Base-by-base conservation (phyloP, 1,140 invertebrate genomes). In the Monomorium pharaonis region DNA sequence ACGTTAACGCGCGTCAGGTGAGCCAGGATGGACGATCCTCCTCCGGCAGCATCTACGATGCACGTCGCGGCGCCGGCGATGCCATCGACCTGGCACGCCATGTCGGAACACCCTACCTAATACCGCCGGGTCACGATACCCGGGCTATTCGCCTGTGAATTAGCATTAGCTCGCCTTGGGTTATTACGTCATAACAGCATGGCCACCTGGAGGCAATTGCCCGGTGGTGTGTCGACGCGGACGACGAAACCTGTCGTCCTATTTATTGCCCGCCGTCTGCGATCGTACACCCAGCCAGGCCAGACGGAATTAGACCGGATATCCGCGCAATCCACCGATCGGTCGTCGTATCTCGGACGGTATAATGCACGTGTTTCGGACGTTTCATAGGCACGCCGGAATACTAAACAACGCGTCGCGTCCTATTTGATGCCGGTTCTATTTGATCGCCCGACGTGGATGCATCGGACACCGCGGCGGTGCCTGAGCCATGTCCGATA, bases 171-270 rank as follows among this genome's bases (percentile, higher is more conserved):
- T 92, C 86, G 92, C 90, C 89, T 87, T 86, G 88, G 91, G 91
- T 93, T 93, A 93, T 93, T 92, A 93, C 90, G 92, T 92, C 92
- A 93, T 93, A 93, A 93, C 92, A 83, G 89, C 74, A 89, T 63
- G 80, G 83, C 90, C 92, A 92, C 91, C 92, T 92, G 92, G 91
- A 92, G 84, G 91, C 89, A 92, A 92, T 92, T 90, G 90, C 88
- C 90, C 74, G 86, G 42, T 49, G 42, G 60, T 77, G 60, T 77
- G 72, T 47, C 62, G 84, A 76, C 51, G 70, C 87, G 76, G 42
- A 70, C 86, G 85, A 89, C 49, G 87, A 89, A 88, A 92, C 92
- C 92, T 92, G 91, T 88, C 90, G 88, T 92, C 81, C 90, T 91
- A 93, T 93, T 93, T 93, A 92, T 92, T 90, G 91, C 63, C 63